Conservation (phyloP, 2,888 invertebrate species). For the Cordylochernes scorpioides region DNA sequence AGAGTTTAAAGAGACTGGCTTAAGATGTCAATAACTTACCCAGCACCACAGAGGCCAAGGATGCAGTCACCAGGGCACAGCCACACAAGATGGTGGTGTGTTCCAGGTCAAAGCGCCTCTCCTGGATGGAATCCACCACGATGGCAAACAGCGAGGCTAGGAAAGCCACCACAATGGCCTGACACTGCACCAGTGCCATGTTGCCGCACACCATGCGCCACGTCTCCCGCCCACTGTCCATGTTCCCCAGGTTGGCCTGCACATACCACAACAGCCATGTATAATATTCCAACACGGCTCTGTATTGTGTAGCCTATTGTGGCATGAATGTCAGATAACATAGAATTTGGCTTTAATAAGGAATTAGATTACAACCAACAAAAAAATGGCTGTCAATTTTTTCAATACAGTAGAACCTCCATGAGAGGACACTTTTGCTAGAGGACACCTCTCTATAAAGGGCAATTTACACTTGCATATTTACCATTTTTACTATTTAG, state of each 20-base stretch:
- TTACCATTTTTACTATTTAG: no score
- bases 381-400: no score
- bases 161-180: slow-evolving; percentile 26
- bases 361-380: no score
- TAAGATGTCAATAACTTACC: slow-evolving; percentile 3
- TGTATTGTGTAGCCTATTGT: no score
- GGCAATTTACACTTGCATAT: no score
- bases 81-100: slow-evolving; percentile 60
- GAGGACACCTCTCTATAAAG: no score
- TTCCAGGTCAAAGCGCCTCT: slow-evolving; percentile 18
- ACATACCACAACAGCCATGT: slow-evolving; percentile 8
- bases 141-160: slow-evolving; percentile 25
- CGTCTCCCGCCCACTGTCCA: slow-evolving; percentile 23
- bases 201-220: slow-evolving; percentile 26
- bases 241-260: slow-evolving; percentile 27
- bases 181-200: slow-evolving; percentile 24
- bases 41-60: slow-evolving; percentile 55
- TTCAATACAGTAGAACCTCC: no score
- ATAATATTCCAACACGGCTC: no score
- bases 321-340: no score
- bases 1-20: no score
- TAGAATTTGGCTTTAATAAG: no score
- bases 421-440: no score
- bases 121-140: slow-evolving; percentile 22
- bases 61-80: slow-evolving; percentile 59